Evolutionary conservation across 2,797 vertebrate species (phyloP).

Genomic region (Holocentrus rufus): DNA sequence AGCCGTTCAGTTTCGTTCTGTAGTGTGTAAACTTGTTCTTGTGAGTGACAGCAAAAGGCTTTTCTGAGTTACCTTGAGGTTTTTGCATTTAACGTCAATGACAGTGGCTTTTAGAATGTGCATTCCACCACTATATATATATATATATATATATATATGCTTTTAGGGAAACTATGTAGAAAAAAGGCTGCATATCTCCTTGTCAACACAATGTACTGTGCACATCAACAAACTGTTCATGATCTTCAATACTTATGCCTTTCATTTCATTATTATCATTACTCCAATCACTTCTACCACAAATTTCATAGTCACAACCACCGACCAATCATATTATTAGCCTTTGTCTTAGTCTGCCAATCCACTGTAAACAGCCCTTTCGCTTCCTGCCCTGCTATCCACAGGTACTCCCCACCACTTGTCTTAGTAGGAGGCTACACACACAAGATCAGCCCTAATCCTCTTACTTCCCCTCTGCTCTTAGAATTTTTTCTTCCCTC

Average conservation of each 20-base stretch:
- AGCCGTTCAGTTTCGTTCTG: background rate
- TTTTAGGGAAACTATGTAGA: constrained; percentile 1
- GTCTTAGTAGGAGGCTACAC: constrained; percentile 57
- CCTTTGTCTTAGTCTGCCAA: constrained; percentile 52
- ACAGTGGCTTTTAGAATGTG: constrained; percentile 5
- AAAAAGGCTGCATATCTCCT: background rate
- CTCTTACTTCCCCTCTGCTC: constrained; percentile 69
- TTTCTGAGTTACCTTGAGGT: constrained; percentile 24
- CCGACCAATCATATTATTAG: constrained; percentile 35
- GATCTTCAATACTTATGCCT: constrained; percentile 14
- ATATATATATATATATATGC: background rate
- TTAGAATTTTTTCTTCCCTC: constrained; percentile 62
- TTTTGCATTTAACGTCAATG: constrained; percentile 19
- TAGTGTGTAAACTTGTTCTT: constrained; percentile 1
- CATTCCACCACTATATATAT: constrained; percentile 10
- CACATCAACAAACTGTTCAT: background rate
- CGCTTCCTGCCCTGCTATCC: constrained; percentile 46
- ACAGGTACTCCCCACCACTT: constrained; percentile 68
- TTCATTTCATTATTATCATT: constrained; percentile 17
- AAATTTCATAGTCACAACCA: background rate
- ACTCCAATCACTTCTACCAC: constrained; percentile 16
- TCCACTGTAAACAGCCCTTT: constrained; percentile 58
- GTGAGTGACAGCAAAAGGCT: constrained; percentile 4
- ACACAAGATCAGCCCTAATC: constrained; percentile 67
- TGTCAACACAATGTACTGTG: background rate